Conservation (phyloP, 2,113 vertebrate genomes). For the Macroglossus sobrinus region DNA sequence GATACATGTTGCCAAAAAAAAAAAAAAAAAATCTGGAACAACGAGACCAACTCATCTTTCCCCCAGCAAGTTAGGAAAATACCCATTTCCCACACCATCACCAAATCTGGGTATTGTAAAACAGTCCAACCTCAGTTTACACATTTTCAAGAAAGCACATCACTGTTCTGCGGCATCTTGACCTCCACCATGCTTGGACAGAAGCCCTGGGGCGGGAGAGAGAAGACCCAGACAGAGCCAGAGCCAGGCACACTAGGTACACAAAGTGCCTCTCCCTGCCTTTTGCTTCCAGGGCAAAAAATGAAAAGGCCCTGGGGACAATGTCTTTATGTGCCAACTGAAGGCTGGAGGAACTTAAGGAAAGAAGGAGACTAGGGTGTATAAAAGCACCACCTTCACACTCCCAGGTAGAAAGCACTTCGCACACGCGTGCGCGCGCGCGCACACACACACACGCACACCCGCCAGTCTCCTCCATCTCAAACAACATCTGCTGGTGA, state of each 20-base stretch:
- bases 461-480: constrained; percentile 40
- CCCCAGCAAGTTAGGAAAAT: not conserved
- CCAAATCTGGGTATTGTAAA: not conserved
- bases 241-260: not conserved
- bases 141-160: not conserved
- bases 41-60: not conserved
- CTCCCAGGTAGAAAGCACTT: constrained; percentile 78
- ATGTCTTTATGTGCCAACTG: constrained; percentile 59
- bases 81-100: not conserved
- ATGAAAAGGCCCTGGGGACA: constrained; percentile 1
- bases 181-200: not conserved
- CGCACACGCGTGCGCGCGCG: constrained; percentile 13
- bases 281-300: not conserved
- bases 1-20: not conserved
- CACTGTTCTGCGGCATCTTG: not conserved
- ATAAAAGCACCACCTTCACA: constrained; percentile 60
- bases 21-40: not conserved
- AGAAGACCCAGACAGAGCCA: not conserved
- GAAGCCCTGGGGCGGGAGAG: not conserved
- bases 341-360: constrained; percentile 35
- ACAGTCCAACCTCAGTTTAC: not conserved
- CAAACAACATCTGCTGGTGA: constrained; percentile 80
- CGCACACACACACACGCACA: not conserved
- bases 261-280: fast-evolving
- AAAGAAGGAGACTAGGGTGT: constrained; percentile 38